Conservation (phyloP, 2,113 vertebrate genomes). For the Myotis lucifugus region DNA sequence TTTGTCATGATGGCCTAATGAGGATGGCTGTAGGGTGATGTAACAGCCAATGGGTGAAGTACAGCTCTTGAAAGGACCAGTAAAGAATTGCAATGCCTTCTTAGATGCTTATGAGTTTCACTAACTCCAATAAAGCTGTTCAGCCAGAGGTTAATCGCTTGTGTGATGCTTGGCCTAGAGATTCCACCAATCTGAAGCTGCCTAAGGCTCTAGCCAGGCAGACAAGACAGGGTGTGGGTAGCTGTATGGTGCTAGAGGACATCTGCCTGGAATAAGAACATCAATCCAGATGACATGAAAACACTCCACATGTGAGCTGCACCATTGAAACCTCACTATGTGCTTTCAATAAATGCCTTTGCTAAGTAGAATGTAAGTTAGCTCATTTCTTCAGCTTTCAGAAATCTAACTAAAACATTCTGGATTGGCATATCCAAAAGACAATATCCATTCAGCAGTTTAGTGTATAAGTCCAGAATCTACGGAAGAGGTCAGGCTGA, state of each 20-base stretch:
- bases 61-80: not conserved
- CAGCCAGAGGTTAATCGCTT: not conserved
- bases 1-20: not conserved
- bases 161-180: not conserved
- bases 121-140: not conserved
- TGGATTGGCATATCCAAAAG: conserved; percentile 50
- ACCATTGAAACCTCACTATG: not conserved
- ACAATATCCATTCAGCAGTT: conserved; percentile 22
- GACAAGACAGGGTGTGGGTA: not conserved
- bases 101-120: not conserved
- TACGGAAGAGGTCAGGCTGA: conserved; percentile 40
- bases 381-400: conserved; percentile 18
- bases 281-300: not conserved
- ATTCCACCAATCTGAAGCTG: not conserved
- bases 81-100: not conserved
- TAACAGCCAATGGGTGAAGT: not conserved
- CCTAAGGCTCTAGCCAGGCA: not conserved
- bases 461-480: not conserved
- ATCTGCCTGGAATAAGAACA: not conserved
- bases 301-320: not conserved
- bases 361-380: conserved; percentile 5
- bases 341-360: conserved; percentile 44
- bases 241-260: not conserved
- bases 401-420: conserved; percentile 58
- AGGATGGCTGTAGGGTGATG: not conserved